phyloP scores from a whole-genome alignment of 1,140 invertebrate genomes.

The Dendroctonus ponderosae region DNA sequence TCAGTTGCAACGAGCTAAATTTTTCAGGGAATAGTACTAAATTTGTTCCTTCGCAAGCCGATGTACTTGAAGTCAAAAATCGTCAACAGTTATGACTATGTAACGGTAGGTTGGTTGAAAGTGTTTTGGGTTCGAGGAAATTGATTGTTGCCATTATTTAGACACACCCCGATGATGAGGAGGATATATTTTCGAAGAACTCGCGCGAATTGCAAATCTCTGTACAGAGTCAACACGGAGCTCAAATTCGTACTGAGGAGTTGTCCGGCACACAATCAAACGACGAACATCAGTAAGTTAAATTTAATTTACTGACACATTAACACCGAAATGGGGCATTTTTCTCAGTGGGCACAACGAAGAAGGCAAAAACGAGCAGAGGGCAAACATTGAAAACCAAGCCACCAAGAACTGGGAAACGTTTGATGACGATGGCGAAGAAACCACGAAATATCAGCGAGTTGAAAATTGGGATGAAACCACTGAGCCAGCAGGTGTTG shows the following conservation, averaged over 20 bases:
- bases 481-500: neutral
- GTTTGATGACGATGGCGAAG: constrained; percentile 30
- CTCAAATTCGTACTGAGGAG: constrained; percentile 15
- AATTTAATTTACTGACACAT: too few relatives aligned
- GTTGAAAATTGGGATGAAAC: constrained; percentile 18
- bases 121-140: neutral
- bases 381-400: neutral
- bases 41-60: constrained; percentile 44
- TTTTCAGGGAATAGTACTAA: constrained; percentile 38
- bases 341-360: neutral
- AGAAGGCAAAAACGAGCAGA: neutral
- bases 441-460: constrained; percentile 21
- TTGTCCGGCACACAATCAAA: neutral
- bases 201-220: constrained; percentile 42
- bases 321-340: too few relatives aligned
- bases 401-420: constrained; percentile 23
- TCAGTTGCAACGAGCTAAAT: neutral
- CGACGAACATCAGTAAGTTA: too few relatives aligned
- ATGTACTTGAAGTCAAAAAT: constrained; percentile 43
- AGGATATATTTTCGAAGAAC: constrained; percentile 45
- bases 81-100: constrained; percentile 37
- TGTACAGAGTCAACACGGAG: constrained; percentile 32
- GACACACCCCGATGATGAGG: constrained; percentile 43
- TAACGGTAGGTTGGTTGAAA: constrained; percentile 36
- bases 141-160: constrained; percentile 19